Conservation (phyloP, 2,797 vertebrate genomes). For the Sylvilagus floridanus region DNA sequence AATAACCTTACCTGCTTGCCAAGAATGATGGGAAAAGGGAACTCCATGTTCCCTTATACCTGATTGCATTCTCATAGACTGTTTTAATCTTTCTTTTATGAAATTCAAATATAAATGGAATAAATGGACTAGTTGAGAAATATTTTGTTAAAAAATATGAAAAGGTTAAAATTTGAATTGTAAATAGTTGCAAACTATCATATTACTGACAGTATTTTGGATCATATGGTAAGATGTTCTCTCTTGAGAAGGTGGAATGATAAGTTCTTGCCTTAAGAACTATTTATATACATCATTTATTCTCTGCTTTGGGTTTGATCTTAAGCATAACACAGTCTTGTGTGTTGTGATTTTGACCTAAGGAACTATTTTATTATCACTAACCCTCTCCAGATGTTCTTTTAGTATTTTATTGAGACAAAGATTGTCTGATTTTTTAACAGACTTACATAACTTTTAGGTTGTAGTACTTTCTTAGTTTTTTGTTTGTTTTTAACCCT, state of each 20-base stretch:
- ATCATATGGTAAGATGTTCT: constrained; percentile 64
- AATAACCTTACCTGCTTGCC: constrained; percentile 3
- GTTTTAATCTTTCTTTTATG: constrained; percentile 69
- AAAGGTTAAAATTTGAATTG: constrained; percentile 79
- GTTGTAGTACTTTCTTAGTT: neutral
- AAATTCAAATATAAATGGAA: constrained; percentile 74
- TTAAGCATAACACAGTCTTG: constrained; percentile 6
- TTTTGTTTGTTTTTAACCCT: neutral
- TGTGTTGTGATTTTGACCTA: neutral
- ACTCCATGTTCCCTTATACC: neutral
- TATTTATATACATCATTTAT: constrained; percentile 62
- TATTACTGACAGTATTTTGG: constrained; percentile 60
- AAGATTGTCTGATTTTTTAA: neutral
- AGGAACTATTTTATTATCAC: constrained; percentile 11
- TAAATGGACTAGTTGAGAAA: constrained; percentile 69
- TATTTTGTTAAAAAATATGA: constrained; percentile 73
- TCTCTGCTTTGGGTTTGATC: constrained; percentile 47
- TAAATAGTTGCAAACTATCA: constrained; percentile 66
- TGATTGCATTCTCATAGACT: constrained; percentile 50
- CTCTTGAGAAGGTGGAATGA: constrained; percentile 39
- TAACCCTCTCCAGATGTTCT: neutral
- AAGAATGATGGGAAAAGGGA: neutral
- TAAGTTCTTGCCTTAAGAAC: constrained; percentile 61
- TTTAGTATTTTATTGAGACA: constrained; percentile 17
- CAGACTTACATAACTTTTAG: neutral